These are phyloP conservation scores for Pristionchus entomophagus DNA, from an alignment of 2,888 invertebrate genomes.

Conservation along the genomic window DNA sequence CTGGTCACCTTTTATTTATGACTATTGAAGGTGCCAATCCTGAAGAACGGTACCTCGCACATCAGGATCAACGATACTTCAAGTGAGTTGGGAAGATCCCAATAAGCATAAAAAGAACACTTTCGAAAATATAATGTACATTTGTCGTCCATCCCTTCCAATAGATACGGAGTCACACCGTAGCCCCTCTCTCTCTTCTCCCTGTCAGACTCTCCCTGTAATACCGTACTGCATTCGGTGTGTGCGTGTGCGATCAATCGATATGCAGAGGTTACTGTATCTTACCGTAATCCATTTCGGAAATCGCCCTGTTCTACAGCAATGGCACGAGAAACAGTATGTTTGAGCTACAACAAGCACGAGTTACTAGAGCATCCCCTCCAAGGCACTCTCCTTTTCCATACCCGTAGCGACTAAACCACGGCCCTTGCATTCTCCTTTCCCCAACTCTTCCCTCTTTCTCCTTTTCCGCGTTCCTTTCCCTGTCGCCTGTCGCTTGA, in stretches of 20 bases:
- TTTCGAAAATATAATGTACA: too few relatives aligned
- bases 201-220: neutral
- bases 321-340: constrained; percentile 6
- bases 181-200: neutral
- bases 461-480: constrained; percentile 32
- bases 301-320: neutral
- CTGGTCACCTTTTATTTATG: neutral
- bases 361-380: neutral
- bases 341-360: neutral
- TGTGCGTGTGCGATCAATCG: neutral
- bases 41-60: constrained; percentile 58
- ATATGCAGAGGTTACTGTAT: neutral
- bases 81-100: constrained; percentile 48
- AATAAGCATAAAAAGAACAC: neutral
- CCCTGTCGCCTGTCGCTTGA: constrained; percentile 32
- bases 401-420: neutral
- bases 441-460: neutral
- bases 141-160: too few relatives aligned
- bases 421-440: neutral
- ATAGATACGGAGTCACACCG: constrained; percentile 34
- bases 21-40: constrained; percentile 58
- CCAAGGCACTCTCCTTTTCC: neutral
- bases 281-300: constrained; percentile 17
- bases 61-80: constrained; percentile 54
- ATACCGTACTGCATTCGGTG: neutral